Percentiles rank a stretch among this genome's conserved stretches.
Evolutionary conservation across 2,113 vertebrate species (phyloP).

Genomic region (Puntigrus tetrazona): DNA sequence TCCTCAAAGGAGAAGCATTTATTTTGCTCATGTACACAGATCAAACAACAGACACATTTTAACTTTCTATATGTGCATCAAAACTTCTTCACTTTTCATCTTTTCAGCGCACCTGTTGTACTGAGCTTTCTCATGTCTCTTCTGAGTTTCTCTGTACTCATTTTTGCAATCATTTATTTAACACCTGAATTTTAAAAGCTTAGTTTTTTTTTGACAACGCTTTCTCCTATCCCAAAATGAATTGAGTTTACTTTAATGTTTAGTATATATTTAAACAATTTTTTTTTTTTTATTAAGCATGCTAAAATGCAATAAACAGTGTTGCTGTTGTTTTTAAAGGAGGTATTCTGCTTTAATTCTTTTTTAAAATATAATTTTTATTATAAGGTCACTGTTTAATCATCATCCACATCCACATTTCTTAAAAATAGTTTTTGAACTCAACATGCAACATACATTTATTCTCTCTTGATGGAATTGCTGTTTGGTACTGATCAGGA

Average conservation of each 20-base stretch:
- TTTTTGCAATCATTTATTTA: background rate
- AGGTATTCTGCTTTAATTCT: too few species aligned
- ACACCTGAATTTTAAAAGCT: background rate
- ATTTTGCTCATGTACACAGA: background rate
- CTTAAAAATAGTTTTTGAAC: too few species aligned
- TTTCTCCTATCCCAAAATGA: background rate
- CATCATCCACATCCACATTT: too few species aligned
- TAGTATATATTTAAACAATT: background rate
- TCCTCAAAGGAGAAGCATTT: constrained; percentile 7
- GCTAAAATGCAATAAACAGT: background rate
- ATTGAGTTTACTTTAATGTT: background rate
- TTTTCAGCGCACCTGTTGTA: constrained; percentile 8
- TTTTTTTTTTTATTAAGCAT: background rate
- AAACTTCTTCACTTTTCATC: background rate
- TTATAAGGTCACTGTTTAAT: too few species aligned
- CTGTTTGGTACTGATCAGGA: background rate
- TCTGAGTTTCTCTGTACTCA: background rate
- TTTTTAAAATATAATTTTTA: too few species aligned
- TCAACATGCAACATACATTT: too few species aligned
- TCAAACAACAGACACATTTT: background rate
- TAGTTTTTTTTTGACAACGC: background rate
- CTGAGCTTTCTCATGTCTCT: background rate
- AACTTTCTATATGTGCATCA: background rate
- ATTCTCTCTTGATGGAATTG: background rate
- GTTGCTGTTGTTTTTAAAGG: too few species aligned